phyloP scores from a whole-genome alignment of 2,797 vertebrate species.

The Natrix natrix region DNA sequence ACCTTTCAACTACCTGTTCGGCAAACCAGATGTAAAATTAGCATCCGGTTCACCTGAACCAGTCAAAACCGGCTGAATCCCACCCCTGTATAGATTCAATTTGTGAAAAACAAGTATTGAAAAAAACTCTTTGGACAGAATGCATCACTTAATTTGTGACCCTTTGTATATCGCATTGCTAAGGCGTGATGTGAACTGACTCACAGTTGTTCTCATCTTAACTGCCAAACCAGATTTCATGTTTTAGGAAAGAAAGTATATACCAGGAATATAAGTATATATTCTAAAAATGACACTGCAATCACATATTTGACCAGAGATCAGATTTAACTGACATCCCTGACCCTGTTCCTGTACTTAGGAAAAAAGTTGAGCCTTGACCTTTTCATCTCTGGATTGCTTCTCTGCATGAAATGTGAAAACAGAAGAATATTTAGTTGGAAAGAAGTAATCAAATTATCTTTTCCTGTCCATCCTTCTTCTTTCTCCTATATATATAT shows the following conservation, averaged over 20 bases:
- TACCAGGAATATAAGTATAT: slow-evolving; percentile 8
- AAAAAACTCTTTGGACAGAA: not conserved
- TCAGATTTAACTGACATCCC: slow-evolving; percentile 3
- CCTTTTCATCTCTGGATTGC: not conserved
- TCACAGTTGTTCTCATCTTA: not conserved
- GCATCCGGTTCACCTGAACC: too few species aligned
- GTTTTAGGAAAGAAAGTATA: not conserved
- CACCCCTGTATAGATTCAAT: not conserved
- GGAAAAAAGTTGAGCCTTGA: not conserved
- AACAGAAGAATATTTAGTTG: not conserved
- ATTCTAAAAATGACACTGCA: slow-evolving; percentile 31
- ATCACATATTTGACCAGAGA: slow-evolving; percentile 29
- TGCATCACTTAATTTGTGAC: not conserved
- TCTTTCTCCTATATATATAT: slow-evolving; percentile 34
- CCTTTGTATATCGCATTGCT: not conserved
- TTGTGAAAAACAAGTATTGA: not conserved
- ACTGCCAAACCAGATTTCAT: not conserved
- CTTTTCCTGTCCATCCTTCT: slow-evolving; percentile 22
- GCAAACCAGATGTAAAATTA: too few species aligned
- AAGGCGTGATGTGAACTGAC: not conserved
- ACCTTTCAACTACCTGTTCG: too few species aligned
- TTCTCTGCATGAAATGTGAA: not conserved
- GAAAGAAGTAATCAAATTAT: slow-evolving; percentile 30
- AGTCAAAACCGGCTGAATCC: too few species aligned
- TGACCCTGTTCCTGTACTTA: not conserved